These are phyloP conservation scores for Brenthis ino DNA, from an alignment of 2,888 invertebrate species.

Conservation along the genomic window DNA sequence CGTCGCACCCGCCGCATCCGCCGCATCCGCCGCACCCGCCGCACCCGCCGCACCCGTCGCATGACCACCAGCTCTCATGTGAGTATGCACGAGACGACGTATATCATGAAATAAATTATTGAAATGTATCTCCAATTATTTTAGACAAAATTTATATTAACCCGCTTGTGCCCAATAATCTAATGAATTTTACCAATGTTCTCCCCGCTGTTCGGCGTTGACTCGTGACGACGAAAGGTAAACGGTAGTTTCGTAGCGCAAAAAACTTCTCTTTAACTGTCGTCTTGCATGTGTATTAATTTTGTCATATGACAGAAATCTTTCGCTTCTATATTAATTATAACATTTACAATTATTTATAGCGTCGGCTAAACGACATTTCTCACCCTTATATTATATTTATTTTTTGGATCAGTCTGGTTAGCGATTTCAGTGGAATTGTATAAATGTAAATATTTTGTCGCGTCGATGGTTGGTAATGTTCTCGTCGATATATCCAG, in stretches of 20 bases:
- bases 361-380: conserved; percentile 21
- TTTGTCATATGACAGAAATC: conserved; percentile 34
- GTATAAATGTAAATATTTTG: not conserved
- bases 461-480: conserved; percentile 7
- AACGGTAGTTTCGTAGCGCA: conserved; percentile 31
- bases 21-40: conserved; percentile 51
- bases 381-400: conserved; percentile 21
- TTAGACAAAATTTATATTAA: not conserved
- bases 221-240: conserved; percentile 26
- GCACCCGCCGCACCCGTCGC: conserved; percentile 43
- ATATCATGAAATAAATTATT: not conserved
- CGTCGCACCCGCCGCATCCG: conserved; percentile 45
- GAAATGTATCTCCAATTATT: not conserved
- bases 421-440: conserved; percentile 1
- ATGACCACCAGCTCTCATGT: conserved; percentile 68
- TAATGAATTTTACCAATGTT: conserved; percentile 18
- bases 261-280: conserved; percentile 25
- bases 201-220: conserved; percentile 17
- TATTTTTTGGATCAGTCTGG: conserved; percentile 41
- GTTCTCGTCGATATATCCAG: not conserved
- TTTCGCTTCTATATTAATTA: conserved; percentile 34
- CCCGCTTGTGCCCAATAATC: conserved; percentile 13
- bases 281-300: conserved; percentile 40
- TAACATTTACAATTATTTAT: conserved; percentile 33
- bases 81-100: conserved; percentile 51